A percentile compares a stretch with the other conserved stretches of the same genome.
phyloP scores from a whole-genome alignment of 2,113 vertebrate species.

The Herpailurus yagouaroundi region DNA sequence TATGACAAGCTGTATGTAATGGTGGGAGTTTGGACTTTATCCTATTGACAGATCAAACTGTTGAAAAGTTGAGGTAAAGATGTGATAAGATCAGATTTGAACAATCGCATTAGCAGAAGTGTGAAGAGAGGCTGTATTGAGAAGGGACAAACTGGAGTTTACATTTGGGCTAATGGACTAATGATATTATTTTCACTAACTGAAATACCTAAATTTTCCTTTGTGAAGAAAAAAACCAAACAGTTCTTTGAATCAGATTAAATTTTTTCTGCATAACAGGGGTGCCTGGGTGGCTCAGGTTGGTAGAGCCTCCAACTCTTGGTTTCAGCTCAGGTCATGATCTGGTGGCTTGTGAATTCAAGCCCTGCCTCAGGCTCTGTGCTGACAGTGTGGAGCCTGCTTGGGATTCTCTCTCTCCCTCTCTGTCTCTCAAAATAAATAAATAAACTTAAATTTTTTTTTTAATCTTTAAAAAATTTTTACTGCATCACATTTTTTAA shows the following conservation, averaged over 20 bases:
- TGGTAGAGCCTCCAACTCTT: too few species aligned
- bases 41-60: background rate
- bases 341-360: too few species aligned
- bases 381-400: too few species aligned
- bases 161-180: background rate
- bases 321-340: too few species aligned
- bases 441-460: too few species aligned
- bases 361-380: too few species aligned
- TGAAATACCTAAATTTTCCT: background rate
- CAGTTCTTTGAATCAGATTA: background rate
- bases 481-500: background rate
- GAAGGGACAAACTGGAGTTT: background rate
- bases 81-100: background rate
- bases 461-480: background rate
- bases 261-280: background rate
- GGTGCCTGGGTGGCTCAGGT: too few species aligned
- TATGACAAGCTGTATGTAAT: background rate
- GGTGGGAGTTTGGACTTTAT: background rate
- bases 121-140: background rate
- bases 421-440: too few species aligned
- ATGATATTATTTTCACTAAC: background rate
- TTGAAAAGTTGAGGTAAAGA: background rate
- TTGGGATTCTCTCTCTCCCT: too few species aligned
- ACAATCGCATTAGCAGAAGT: background rate
- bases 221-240: background rate